Evolutionary conservation across 2,113 vertebrate genomes (phyloP).

Genomic region (Myrmecobius fasciatus): DNA sequence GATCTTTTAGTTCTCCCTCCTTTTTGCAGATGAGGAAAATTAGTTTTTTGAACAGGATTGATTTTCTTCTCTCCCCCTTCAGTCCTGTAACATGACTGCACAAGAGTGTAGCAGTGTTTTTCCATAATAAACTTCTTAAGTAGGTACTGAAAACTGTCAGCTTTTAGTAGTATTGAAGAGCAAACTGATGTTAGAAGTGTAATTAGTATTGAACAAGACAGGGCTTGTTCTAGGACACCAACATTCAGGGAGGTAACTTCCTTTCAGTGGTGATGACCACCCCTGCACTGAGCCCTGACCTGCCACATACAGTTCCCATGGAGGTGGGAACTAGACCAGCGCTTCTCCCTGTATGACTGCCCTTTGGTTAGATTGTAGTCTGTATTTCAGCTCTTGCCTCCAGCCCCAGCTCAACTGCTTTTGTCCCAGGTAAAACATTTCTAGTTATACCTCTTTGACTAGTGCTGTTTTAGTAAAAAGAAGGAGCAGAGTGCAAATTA

Average conservation of each 20-base stretch:
- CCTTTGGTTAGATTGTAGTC: not conserved
- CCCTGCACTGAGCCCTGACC: not conserved
- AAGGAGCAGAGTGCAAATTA: not conserved
- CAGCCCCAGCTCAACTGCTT: not conserved
- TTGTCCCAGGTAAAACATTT: not conserved
- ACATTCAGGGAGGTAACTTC: not conserved
- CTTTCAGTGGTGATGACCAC: not conserved
- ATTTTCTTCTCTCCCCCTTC: not conserved
- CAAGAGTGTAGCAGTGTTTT: not conserved
- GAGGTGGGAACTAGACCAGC: not conserved
- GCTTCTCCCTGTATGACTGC: not conserved
- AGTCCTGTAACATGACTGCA: not conserved
- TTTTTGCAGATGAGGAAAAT: not conserved
- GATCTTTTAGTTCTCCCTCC: not conserved
- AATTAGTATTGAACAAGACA: not conserved
- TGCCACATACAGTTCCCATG: not conserved
- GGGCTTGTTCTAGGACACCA: not conserved
- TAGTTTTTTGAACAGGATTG: not conserved
- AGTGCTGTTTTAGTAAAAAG: not conserved
- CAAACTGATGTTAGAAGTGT: not conserved
- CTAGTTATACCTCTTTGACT: not conserved
- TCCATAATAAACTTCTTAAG: not conserved
- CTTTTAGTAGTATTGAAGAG: not conserved
- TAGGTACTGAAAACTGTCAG: not conserved
- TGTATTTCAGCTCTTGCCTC: not conserved